Evolutionary conservation across 1,140 invertebrate genomes (phyloP), one percentile per base, ranked within the genome.

Genomic region (Euglossa dilemma): DNA sequence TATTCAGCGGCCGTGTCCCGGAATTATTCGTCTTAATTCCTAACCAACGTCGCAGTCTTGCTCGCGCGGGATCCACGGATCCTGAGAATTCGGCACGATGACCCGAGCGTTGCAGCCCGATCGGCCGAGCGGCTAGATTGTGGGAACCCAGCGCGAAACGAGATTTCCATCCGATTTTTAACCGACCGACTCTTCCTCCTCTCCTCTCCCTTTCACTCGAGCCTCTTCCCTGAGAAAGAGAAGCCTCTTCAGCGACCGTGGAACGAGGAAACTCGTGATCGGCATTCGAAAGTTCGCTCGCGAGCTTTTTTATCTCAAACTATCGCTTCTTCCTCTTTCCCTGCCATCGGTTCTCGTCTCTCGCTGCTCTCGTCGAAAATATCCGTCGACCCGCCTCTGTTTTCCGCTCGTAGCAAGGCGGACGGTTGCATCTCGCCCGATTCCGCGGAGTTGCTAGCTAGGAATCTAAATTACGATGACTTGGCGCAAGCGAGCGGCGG

Each of bases 391-490:
- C 36, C 1, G 36, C 36, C 4, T 36, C 36, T 36, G 36, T 36
- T 36, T 36, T 36, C 36, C 36, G 36, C 36, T 36, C 36, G 36
- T 36, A 1, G 4, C n/a, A n/a, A n/a, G n/a, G n/a, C 36, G 36
- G 36, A 36, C 59, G 16, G 14, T n/a, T 25, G 12, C 0, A 14
- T 25, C n/a, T 14, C 14, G 36, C 36, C 87, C 76, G 85, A 87
- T 87, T 74, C 52, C 43, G 36, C 18, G 28, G 43, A 52, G 66
- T 14, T 36, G 36, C 36, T 36, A 36, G 36, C 36, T 4, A 52
- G 45, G 67, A 78, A 84, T 84, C 66, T 87, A 85, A 87, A 87
- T 88, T 87, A 87, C 77, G 67, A 78, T 77, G 73, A 81, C 67
- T 84, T 71, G 43, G 47, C 45, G 45, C 67, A 28, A 69, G 67